These are phyloP conservation scores for Coturnix japonica DNA, from an alignment of 2,113 vertebrate species.

Conservation along the genomic window DNA sequence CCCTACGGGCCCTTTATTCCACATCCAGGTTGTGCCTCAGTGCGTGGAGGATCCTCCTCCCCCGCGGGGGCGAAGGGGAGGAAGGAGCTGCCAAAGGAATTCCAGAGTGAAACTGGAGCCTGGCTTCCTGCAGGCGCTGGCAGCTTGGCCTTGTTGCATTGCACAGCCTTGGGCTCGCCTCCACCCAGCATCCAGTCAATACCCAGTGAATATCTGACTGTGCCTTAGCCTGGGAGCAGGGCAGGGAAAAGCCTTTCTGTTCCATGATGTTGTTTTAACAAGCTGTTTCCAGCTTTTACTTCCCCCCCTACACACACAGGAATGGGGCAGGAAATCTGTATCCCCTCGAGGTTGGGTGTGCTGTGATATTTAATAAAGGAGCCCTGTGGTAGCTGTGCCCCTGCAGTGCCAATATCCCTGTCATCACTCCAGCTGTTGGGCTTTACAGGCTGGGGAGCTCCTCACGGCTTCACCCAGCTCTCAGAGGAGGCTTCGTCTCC, in stretches of 20 bases:
- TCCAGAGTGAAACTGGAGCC: conserved; percentile 18
- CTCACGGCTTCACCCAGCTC: not conserved
- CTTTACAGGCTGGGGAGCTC: rapidly evolving
- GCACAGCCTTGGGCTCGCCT: not conserved
- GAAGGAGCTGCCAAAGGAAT: conserved; percentile 8
- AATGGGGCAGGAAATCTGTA: not conserved
- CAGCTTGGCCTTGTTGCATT: not conserved
- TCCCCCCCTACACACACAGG: rapidly evolving
- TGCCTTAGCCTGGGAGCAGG: not conserved
- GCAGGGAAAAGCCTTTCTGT: not conserved
- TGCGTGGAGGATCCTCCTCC: not conserved
- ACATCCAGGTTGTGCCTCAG: not conserved
- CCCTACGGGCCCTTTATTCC: not conserved
- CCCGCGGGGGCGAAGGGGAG: not conserved
- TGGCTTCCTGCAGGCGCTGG: not conserved
- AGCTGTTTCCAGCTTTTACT: not conserved
- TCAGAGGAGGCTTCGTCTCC: not conserved
- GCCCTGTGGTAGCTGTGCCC: not conserved
- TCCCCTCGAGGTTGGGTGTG: not conserved
- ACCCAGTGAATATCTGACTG: too few species aligned
- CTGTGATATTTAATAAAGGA: not conserved
- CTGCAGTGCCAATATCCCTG: not conserved
- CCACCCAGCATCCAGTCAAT: not conserved
- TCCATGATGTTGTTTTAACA: rapidly evolving
- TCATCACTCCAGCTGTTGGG: not conserved